phyloP scores from a whole-genome alignment of 2,113 vertebrate genomes.

The Nymphicus hollandicus region DNA sequence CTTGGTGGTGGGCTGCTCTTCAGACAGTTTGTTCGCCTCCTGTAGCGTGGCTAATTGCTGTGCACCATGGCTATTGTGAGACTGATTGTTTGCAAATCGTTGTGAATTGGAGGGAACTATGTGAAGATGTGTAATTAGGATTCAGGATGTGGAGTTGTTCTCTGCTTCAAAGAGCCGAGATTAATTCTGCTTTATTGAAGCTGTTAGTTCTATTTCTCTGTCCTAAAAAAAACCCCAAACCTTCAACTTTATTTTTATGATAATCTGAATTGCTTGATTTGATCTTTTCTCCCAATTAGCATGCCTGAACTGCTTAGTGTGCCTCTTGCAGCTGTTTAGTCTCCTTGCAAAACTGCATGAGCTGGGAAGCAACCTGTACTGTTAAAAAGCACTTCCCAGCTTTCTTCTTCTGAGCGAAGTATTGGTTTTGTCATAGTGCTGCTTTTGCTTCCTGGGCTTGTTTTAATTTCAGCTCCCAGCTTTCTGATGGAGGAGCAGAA shows the following conservation, averaged over 20 bases:
- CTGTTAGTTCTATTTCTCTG: not conserved
- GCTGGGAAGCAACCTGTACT: not conserved
- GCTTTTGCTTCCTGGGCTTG: not conserved
- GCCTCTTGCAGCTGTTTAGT: not conserved
- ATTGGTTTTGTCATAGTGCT: not conserved
- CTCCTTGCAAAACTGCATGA: not conserved
- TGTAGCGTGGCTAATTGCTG: not conserved
- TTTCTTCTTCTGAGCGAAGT: not conserved
- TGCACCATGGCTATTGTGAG: not conserved
- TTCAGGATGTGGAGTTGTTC: not conserved
- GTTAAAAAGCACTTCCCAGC: not conserved
- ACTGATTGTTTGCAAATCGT: not conserved
- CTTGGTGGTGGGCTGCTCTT: not conserved
- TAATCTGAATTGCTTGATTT: not conserved
- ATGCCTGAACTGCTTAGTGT: not conserved
- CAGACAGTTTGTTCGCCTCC: not conserved
- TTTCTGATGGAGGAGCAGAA: not conserved
- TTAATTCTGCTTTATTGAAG: not conserved
- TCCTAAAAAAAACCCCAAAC: accelerated
- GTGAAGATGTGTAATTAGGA: not conserved
- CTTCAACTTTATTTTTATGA: not conserved
- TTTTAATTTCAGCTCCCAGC: not conserved
- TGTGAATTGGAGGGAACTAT: not conserved
- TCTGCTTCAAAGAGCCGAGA: not conserved
- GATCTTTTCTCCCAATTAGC: not conserved